Conservation (phyloP, 2,113 vertebrate species). For the Centropus unirufus region DNA sequence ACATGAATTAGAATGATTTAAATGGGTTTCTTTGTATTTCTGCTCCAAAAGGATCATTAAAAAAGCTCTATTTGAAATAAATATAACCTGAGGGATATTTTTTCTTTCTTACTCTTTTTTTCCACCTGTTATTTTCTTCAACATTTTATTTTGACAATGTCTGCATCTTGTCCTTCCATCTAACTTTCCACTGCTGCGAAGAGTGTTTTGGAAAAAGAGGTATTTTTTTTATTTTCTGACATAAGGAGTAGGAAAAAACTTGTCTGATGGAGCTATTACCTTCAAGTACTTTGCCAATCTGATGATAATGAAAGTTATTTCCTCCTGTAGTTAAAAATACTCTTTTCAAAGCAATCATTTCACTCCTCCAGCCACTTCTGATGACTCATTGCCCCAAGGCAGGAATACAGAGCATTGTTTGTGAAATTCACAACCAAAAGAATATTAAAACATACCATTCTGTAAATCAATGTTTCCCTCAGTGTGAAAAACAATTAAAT, state of each 20-base stretch:
- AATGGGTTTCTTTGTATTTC: background rate
- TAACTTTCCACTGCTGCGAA: conserved; percentile 12
- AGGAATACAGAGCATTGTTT: conserved; percentile 5
- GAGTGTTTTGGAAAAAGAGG: conserved; percentile 18
- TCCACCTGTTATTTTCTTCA: conserved; percentile 8
- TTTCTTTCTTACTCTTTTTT: background rate
- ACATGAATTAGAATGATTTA: background rate
- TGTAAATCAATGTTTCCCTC: background rate
- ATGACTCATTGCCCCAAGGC: conserved; percentile 51
- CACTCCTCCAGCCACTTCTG: conserved; percentile 29
- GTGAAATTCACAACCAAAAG: background rate
- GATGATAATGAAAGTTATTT: conserved; percentile 74
- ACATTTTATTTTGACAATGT: conserved; percentile 18
- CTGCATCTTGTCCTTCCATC: background rate
- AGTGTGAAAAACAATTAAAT: background rate
- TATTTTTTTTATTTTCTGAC: background rate
- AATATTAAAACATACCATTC: background rate
- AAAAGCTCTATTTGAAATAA: background rate
- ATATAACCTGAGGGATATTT: background rate
- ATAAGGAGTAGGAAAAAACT: conserved; percentile 35
- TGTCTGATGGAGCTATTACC: conserved; percentile 52
- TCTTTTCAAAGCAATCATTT: conserved; percentile 60
- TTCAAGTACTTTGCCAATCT: conserved; percentile 56
- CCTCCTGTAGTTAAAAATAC: conserved; percentile 67
- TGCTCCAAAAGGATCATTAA: background rate